A percentile compares a stretch with the other conserved stretches of the same genome.
These are phyloP conservation scores for Diploptera punctata DNA, from an alignment of 2,888 invertebrate genomes.

Conservation along the genomic window DNA sequence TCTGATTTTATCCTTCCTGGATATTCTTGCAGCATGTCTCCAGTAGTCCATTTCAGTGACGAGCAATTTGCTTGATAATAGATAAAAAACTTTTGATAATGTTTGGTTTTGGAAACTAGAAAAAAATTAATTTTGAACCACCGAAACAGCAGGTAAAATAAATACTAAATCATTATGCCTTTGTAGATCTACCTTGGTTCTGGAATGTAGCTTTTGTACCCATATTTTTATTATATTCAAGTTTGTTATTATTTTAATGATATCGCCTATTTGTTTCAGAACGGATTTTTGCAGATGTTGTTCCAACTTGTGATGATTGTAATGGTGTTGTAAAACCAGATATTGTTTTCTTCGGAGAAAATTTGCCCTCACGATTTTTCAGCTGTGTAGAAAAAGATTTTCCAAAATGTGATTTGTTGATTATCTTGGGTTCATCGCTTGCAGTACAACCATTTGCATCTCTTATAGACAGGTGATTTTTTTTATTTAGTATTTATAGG, in stretches of 20 bases:
- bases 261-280: conserved; percentile 61
- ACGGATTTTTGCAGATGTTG: conserved; percentile 71
- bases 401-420: conserved; percentile 84
- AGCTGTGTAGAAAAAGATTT: conserved; percentile 75
- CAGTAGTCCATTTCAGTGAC: no score
- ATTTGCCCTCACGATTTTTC: conserved; percentile 81
- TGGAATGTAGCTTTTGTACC: no score
- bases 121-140: no score
- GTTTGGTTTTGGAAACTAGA: no score
- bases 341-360: conserved; percentile 95
- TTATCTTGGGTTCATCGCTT: conserved; percentile 94
- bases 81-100: no score
- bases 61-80: no score
- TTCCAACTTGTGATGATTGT: conserved; percentile 81
- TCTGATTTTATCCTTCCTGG: no score
- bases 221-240: background rate
- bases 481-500: no score
- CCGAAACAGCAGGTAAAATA: no score
- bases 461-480: conserved; percentile 80
- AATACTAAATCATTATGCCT: no score
- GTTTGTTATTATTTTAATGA: background rate
- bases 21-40: no score
- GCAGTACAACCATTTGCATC: conserved; percentile 95
- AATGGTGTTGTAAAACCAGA: conserved; percentile 89
- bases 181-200: no score